These are phyloP conservation scores for Peromyscus maniculatus DNA, from an alignment of 2,113 vertebrate genomes.

Conservation along the genomic window DNA sequence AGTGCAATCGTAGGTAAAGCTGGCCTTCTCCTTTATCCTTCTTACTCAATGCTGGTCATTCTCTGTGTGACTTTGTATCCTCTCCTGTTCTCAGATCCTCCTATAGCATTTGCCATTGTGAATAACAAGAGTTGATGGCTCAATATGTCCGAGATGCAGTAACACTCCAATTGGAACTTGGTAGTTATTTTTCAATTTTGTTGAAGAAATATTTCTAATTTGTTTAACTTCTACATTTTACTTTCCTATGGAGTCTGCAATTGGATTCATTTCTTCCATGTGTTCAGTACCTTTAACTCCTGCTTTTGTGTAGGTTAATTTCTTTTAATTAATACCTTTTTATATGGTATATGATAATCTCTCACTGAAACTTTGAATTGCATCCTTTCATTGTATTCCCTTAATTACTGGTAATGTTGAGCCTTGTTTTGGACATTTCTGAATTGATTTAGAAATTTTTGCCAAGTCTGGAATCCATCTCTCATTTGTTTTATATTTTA, in stretches of 20 bases:
- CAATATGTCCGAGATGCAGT: background rate
- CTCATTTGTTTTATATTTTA: background rate
- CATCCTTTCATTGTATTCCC: background rate
- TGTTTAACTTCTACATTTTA: background rate
- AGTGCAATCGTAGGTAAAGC: background rate
- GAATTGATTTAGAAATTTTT: background rate
- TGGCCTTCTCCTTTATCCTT: background rate
- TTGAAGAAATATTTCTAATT: background rate
- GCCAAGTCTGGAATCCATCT: background rate
- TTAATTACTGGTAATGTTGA: background rate
- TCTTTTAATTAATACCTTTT: background rate
- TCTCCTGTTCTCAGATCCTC: background rate
- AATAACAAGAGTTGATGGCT: background rate
- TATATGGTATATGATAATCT: background rate
- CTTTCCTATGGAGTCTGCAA: background rate
- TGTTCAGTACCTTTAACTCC: background rate
- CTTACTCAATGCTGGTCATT: too few relatives aligned
- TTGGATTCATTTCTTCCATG: background rate
- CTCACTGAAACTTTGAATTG: background rate
- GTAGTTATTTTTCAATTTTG: background rate
- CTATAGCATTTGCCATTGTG: background rate
- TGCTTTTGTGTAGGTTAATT: background rate
- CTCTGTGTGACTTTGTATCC: background rate
- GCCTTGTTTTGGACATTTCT: background rate
- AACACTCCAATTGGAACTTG: background rate